A percentile compares a stretch with the other conserved stretches of the same genome.
Conservation (phyloP, 2,113 vertebrate genomes). For the Odobenus rosmarus region DNA sequence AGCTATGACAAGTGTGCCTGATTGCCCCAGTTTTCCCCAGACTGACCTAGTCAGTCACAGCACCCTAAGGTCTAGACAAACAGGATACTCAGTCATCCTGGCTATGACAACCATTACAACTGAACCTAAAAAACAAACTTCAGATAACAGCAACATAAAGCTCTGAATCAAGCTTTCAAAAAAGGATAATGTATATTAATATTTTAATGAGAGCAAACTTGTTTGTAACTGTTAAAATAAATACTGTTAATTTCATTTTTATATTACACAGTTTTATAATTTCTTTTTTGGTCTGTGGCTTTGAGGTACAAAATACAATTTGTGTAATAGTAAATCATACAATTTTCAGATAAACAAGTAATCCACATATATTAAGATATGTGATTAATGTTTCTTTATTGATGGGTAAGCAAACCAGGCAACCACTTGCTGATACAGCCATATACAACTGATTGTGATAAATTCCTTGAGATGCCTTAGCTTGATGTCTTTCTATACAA, state of each 20-base stretch:
- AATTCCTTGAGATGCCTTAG: neutral
- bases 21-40: neutral
- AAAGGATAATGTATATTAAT: neutral
- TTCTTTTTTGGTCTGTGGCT: neutral
- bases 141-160: neutral
- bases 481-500: neutral
- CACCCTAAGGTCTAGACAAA: neutral
- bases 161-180: neutral
- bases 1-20: neutral
- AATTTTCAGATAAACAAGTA: conserved; percentile 10
- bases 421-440: neutral
- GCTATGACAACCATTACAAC: neutral
- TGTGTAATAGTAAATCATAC: neutral
- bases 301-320: neutral
- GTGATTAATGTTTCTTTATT: neutral
- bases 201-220: neutral
- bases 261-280: neutral
- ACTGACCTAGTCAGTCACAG: neutral
- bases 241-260: neutral
- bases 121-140: neutral
- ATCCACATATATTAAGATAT: neutral
- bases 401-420: neutral
- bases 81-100: neutral
- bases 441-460: neutral
- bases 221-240: neutral